Evolutionary conservation across 1,140 invertebrate species (phyloP).

Genomic region (Drosophila sechellia): DNA sequence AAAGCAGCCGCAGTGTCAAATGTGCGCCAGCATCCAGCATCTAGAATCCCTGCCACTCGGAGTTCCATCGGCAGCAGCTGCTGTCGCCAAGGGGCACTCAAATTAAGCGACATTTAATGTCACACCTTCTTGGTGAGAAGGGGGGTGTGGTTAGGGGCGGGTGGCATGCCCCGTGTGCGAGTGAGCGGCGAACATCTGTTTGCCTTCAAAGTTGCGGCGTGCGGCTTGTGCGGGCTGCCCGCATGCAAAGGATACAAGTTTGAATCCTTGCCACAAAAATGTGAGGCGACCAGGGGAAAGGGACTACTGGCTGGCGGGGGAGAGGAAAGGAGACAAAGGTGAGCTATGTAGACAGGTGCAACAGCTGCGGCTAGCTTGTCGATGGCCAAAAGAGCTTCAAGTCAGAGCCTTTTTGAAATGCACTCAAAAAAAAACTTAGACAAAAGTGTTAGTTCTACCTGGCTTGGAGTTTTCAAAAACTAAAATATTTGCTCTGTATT

Average conservation of each 20-base stretch:
- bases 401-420: slow-evolving; percentile 21
- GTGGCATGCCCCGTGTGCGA: background rate
- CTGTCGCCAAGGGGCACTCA: slow-evolving; percentile 54
- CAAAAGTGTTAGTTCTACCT: background rate
- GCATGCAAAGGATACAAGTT: slow-evolving; percentile 47
- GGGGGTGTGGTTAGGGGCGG: background rate
- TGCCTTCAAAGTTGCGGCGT: slow-evolving; percentile 56
- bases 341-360: slow-evolving; percentile 45
- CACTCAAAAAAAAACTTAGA: background rate
- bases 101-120: slow-evolving; percentile 67
- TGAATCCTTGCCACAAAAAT: slow-evolving; percentile 52
- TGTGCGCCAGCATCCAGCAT: slow-evolving; percentile 1
- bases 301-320: background rate
- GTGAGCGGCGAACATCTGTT: slow-evolving; percentile 36
- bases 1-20: slow-evolving; percentile 21
- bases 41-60: slow-evolving; percentile 7
- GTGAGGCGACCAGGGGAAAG: slow-evolving; percentile 38
- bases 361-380: slow-evolving; percentile 57
- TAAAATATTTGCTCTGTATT: slow-evolving; percentile 3
- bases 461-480: background rate
- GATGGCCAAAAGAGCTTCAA: slow-evolving; percentile 37
- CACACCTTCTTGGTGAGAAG: slow-evolving; percentile 18
- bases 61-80: slow-evolving; percentile 28
- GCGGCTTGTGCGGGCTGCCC: slow-evolving; percentile 48
- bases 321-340: slow-evolving; percentile 1